Percentiles rank a stretch among this genome's conserved stretches.
phyloP scores from a whole-genome alignment of 2,797 vertebrate species.

The Huso huso region DNA sequence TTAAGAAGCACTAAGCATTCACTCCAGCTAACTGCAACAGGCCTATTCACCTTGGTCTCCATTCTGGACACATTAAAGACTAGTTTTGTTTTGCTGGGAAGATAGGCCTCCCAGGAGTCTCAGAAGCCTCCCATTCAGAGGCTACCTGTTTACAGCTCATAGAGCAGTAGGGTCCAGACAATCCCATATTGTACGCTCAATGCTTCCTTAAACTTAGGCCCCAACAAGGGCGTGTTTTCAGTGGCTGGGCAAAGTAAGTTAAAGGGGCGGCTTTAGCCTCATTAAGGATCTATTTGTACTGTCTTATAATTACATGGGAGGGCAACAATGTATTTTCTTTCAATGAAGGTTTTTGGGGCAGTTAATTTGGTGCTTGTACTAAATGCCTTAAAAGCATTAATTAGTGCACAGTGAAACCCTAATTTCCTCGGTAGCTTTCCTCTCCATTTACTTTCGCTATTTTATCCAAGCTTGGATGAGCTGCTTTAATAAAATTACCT shows the following conservation, averaged over 20 bases:
- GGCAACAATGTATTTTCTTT: conserved; percentile 85
- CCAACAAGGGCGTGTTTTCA: conserved; percentile 72
- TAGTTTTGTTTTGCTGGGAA: conserved; percentile 83
- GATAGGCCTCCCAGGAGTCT: conserved; percentile 79
- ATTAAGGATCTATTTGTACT: conserved; percentile 84
- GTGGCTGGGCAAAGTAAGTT: conserved; percentile 57
- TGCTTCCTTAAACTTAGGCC: conserved; percentile 81
- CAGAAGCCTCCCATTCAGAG: conserved; percentile 77
- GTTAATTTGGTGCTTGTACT: conserved; percentile 90
- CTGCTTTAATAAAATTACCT: conserved; percentile 93
- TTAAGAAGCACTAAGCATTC: conserved; percentile 77
- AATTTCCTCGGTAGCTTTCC: conserved; percentile 79
- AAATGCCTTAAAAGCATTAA: conserved; percentile 85
- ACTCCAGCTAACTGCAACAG: conserved; percentile 44
- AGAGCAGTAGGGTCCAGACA: conserved; percentile 75
- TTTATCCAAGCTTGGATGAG: conserved; percentile 73
- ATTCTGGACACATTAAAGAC: conserved; percentile 59
- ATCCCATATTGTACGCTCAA: conserved; percentile 80
- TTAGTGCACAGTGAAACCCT: conserved; percentile 92
- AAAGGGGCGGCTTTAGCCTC: conserved; percentile 82
- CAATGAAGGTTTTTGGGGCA: conserved; percentile 84
- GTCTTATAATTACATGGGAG: conserved; percentile 82
- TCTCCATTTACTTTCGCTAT: conserved; percentile 68
- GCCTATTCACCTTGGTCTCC: conserved; percentile 66
- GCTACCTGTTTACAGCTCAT: conserved; percentile 86